Evolutionary conservation across 2,797 vertebrate species (phyloP).

Genomic region (Mus caroli): DNA sequence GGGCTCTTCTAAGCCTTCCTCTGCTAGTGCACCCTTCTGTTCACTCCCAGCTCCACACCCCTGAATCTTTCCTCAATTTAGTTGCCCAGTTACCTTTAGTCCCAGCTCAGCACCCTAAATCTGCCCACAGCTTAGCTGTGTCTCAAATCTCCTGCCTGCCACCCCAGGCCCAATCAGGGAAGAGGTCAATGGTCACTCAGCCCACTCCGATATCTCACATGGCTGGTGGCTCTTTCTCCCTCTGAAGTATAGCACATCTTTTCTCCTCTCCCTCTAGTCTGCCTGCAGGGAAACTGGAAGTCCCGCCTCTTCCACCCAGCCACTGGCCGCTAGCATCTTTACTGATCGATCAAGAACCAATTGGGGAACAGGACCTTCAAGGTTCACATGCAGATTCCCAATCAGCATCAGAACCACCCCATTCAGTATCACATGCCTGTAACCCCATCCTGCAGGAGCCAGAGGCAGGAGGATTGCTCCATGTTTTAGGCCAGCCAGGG

Average conservation of each 20-base stretch:
- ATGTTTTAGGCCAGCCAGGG: not conserved
- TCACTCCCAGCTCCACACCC: not conserved
- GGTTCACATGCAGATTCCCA: not conserved
- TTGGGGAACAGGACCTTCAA: not conserved
- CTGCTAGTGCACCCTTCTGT: not conserved
- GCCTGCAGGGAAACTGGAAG: not conserved
- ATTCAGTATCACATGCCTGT: not conserved
- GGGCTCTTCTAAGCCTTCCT: too few species aligned
- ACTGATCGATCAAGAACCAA: not conserved
- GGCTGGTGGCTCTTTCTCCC: not conserved
- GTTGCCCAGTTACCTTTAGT: not conserved
- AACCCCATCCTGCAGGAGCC: not conserved
- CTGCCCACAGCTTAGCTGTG: not conserved
- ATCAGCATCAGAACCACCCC: not conserved
- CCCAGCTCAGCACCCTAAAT: not conserved
- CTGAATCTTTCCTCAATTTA: not conserved
- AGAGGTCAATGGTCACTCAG: not conserved
- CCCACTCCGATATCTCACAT: not conserved
- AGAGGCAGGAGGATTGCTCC: not conserved
- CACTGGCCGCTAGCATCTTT: not conserved
- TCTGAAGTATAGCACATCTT: too few species aligned
- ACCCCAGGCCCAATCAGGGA: not conserved
- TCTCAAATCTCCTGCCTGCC: not conserved
- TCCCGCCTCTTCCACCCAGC: not conserved
- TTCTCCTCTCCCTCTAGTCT: not conserved